These are phyloP conservation scores for Schrankia costaestrigalis DNA, from an alignment of 2,888 invertebrate genomes.

Conservation along the genomic window DNA sequence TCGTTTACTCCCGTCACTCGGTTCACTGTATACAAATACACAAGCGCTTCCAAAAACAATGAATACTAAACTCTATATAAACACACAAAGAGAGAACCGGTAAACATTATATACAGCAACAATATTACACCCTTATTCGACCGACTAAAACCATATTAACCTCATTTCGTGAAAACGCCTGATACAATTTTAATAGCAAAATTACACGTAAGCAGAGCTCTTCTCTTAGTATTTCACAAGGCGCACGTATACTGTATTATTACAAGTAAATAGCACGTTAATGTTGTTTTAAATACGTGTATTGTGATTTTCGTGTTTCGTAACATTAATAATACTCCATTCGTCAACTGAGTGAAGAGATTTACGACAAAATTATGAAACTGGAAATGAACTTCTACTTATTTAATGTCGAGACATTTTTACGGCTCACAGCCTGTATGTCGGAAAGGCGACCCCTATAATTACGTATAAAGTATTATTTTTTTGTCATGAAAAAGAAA, in stretches of 20 bases:
- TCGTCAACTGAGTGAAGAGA: slow-evolving; percentile 22
- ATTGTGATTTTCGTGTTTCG: slow-evolving; percentile 8
- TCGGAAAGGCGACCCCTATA: neutral
- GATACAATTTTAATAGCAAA: slow-evolving; percentile 13
- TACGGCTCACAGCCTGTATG: neutral
- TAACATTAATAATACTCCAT: slow-evolving; percentile 24
- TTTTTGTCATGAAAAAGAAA: too few species aligned
- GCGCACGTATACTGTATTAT: slow-evolving; percentile 10
- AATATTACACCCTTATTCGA: slow-evolving; percentile 1
- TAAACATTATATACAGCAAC: neutral
- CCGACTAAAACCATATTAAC: neutral
- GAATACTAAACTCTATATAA: too few species aligned
- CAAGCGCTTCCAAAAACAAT: too few species aligned
- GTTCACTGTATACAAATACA: too few species aligned
- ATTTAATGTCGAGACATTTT: slow-evolving; percentile 7
- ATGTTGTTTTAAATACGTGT: slow-evolving; percentile 4
- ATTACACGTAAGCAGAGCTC: slow-evolving; percentile 8
- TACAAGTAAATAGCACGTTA: slow-evolving; percentile 1
- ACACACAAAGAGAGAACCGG: too few species aligned
- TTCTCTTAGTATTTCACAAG: slow-evolving; percentile 9
- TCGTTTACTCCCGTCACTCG: too few species aligned
- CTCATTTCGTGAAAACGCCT: slow-evolving; percentile 12
- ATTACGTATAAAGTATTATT: too few species aligned
- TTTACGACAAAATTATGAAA: slow-evolving; percentile 26
- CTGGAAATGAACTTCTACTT: slow-evolving; percentile 16